Conservation (phyloP, 2,888 invertebrate species). For the Nemurella pictetii region DNA sequence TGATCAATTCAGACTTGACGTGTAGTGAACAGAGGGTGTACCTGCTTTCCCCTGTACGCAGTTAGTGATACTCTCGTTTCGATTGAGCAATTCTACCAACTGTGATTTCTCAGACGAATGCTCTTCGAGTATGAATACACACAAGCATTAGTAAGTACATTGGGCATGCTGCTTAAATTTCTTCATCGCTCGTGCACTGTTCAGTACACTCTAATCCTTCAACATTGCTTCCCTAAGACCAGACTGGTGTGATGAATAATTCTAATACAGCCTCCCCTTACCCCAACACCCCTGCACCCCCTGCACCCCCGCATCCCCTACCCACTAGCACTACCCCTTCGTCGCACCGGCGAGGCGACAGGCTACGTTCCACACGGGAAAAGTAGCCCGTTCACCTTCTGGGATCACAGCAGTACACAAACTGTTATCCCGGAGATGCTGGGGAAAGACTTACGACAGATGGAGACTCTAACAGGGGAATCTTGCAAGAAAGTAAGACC, state of each 20-base stretch:
- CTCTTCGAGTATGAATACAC: not conserved
- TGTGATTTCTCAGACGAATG: not conserved
- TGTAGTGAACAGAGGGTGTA: not conserved
- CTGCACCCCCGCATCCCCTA: not conserved
- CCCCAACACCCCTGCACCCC: not conserved
- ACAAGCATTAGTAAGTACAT: not conserved
- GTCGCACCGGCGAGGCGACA: not conserved
- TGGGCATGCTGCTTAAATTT: not conserved
- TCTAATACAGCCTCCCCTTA: not conserved
- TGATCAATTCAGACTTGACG: not conserved
- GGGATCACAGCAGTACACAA: not conserved
- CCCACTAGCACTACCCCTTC: not conserved
- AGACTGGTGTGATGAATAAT: not conserved
- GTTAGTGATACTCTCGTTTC: not conserved
- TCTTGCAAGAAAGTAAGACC: slow-evolving; percentile 2
- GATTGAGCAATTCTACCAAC: not conserved
- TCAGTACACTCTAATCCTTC: not conserved
- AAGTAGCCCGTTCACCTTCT: not conserved
- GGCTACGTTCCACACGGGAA: not conserved
- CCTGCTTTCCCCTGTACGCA: not conserved
- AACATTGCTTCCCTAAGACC: not conserved
- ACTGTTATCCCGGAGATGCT: not conserved
- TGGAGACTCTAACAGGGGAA: not conserved
- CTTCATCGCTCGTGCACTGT: not conserved
- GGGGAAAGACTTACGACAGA: not conserved